These are phyloP conservation scores for Argentina silus DNA, from an alignment of 2,797 vertebrate species.

Conservation along the genomic window DNA sequence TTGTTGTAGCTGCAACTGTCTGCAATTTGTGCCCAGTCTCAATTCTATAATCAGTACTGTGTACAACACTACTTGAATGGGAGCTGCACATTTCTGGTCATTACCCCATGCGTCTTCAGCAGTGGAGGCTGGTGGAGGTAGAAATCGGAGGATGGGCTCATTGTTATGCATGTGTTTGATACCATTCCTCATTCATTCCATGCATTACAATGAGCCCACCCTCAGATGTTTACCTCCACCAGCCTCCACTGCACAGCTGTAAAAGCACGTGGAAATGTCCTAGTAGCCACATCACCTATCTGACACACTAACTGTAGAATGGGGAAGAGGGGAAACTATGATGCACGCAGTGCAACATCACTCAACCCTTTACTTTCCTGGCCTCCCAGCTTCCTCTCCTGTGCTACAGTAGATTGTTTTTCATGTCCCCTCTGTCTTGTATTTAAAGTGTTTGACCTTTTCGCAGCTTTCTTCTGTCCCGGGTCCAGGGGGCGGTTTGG, in stretches of 20 bases:
- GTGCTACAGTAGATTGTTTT: slow-evolving; percentile 59
- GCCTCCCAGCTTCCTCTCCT: slow-evolving; percentile 54
- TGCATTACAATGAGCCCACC: no score
- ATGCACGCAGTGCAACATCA: slow-evolving; percentile 53
- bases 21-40: no score
- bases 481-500: slow-evolving; percentile 47
- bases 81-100: slow-evolving; percentile 8
- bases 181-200: no score
- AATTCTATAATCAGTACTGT: no score
- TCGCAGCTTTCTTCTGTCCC: slow-evolving; percentile 44
- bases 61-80: neutral
- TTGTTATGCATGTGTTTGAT: no score
- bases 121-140: slow-evolving; percentile 57
- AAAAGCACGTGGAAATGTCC: slow-evolving; percentile 56
- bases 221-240: no score
- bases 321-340: slow-evolving; percentile 62
- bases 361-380: slow-evolving; percentile 59
- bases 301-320: slow-evolving; percentile 35
- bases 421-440: slow-evolving; percentile 55
- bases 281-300: slow-evolving; percentile 42
- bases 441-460: slow-evolving; percentile 46
- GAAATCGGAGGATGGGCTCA: no score
- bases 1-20: no score
- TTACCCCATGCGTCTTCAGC: slow-evolving; percentile 48
- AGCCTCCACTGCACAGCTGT: slow-evolving; percentile 49